Conservation (phyloP, 2,113 vertebrate genomes). For the Epinephelus lanceolatus region DNA sequence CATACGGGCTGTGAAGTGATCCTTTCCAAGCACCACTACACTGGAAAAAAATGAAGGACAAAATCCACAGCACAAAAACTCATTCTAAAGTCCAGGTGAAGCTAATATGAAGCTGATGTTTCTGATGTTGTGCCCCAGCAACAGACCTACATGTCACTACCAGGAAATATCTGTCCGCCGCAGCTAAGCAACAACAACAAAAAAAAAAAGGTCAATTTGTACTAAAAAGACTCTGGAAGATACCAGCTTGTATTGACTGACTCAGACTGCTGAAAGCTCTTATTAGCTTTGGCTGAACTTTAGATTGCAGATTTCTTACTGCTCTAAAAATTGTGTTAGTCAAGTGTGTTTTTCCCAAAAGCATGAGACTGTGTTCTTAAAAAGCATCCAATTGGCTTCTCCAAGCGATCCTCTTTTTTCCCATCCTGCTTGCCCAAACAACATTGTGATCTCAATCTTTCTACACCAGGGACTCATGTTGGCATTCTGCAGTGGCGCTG, state of each 20-base stretch:
- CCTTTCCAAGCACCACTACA: neutral
- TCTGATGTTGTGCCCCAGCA: neutral
- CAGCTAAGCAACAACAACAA: neutral
- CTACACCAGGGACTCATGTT: slow-evolving; percentile 91
- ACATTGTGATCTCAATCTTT: slow-evolving; percentile 23
- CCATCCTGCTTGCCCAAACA: slow-evolving; percentile 29
- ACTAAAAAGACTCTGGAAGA: slow-evolving; percentile 6
- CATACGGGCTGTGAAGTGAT: neutral
- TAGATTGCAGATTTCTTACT: neutral
- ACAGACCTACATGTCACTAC: neutral
- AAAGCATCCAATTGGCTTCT: slow-evolving; percentile 28
- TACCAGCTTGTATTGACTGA: slow-evolving; percentile 4
- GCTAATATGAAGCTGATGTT: neutral
- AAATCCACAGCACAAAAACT: slow-evolving; percentile 3
- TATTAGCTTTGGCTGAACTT: slow-evolving; percentile 19
- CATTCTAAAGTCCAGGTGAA: neutral
- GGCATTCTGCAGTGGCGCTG: slow-evolving; percentile 97
- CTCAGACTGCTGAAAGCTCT: neutral
- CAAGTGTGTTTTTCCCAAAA: neutral
- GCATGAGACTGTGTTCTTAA: slow-evolving; percentile 6
- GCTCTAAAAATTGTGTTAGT: slow-evolving; percentile 9
- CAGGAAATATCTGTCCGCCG: neutral
- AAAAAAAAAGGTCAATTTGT: neutral
- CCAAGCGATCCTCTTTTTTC: neutral
- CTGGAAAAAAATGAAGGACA: neutral